Conservation (phyloP, 2,888 invertebrate genomes). For the Thereva unica region DNA sequence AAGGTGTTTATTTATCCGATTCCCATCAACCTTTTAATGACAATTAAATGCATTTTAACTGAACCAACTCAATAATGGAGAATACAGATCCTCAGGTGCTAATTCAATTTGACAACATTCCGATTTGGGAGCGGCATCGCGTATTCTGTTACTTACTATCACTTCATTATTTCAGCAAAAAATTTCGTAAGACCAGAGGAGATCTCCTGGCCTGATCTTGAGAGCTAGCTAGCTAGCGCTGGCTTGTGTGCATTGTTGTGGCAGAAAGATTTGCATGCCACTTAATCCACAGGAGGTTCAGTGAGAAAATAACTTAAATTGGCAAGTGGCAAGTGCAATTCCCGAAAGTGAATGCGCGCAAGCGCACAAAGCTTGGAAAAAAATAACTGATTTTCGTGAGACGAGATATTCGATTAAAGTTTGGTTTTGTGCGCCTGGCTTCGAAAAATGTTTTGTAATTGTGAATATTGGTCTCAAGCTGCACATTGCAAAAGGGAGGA, state of each 20-base stretch:
- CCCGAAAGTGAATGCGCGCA: slow-evolving; percentile 20
- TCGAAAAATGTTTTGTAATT: slow-evolving; percentile 27
- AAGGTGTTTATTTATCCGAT: slow-evolving; percentile 2
- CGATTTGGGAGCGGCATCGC: slow-evolving; percentile 37
- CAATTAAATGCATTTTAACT: slow-evolving; percentile 21
- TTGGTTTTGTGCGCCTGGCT: slow-evolving; percentile 8
- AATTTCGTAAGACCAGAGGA: slow-evolving; percentile 37
- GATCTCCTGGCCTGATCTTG: slow-evolving; percentile 28
- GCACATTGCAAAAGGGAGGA: slow-evolving; percentile 26
- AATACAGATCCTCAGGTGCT: slow-evolving; percentile 29
- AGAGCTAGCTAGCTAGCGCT: background rate
- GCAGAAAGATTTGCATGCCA: slow-evolving; percentile 28
- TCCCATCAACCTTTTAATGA: slow-evolving; percentile 25
- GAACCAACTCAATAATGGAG: slow-evolving; percentile 15
- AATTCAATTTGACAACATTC: slow-evolving; percentile 39
- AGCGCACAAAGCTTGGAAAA: slow-evolving; percentile 3
- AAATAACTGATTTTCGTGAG: slow-evolving; percentile 31
- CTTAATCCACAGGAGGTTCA: slow-evolving; percentile 23
- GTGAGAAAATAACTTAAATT: slow-evolving; percentile 30
- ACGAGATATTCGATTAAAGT: slow-evolving; percentile 33
- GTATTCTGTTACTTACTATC: slow-evolving; percentile 24
- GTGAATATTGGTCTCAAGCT: slow-evolving; percentile 19
- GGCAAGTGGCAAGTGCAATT: slow-evolving; percentile 29
- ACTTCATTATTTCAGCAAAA: slow-evolving; percentile 32
- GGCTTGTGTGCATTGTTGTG: slow-evolving; percentile 17